Percentiles rank a stretch among this genome's conserved stretches.
These are phyloP conservation scores for Pelobates fuscus DNA, from an alignment of 2,113 vertebrate species.

Conservation along the genomic window DNA sequence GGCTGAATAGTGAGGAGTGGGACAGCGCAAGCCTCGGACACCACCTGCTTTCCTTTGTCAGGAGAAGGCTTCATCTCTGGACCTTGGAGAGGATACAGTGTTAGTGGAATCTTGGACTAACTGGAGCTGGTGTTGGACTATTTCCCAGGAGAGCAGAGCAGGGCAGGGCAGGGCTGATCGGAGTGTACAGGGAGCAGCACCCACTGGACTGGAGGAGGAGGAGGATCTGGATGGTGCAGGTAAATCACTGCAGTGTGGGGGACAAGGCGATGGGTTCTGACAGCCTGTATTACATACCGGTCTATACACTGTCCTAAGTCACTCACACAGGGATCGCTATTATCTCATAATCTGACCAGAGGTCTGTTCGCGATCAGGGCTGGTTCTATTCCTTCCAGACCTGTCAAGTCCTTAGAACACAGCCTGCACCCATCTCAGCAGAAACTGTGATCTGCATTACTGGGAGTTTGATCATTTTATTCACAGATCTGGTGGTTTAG, in stretches of 20 bases:
- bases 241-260: slow-evolving; percentile 24
- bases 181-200: slow-evolving; percentile 1
- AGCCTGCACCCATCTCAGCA: too few relatives aligned
- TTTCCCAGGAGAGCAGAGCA: neutral
- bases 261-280: slow-evolving; percentile 8
- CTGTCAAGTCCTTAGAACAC: neutral
- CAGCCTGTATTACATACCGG: too few relatives aligned
- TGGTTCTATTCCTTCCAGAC: neutral
- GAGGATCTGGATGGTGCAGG: slow-evolving; percentile 48
- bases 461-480: too few relatives aligned
- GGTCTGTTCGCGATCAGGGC: too few relatives aligned
- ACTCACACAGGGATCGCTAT: neutral
- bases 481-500: too few relatives aligned
- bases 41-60: slow-evolving; percentile 46
- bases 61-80: slow-evolving; percentile 7
- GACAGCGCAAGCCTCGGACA: slow-evolving; percentile 18
- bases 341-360: neutral
- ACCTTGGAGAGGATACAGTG: neutral
- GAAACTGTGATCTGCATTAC: too few relatives aligned
- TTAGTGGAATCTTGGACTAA: neutral
- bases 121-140: neutral
- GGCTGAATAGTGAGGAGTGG: slow-evolving; percentile 16
- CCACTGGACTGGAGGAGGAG: neutral
- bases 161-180: slow-evolving; percentile 23
- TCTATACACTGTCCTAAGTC: neutral